A percentile compares a stretch with the other conserved stretches of the same genome.
These are phyloP conservation scores for Apteryx owenii DNA, from an alignment of 2,113 vertebrate species.

Conservation along the genomic window DNA sequence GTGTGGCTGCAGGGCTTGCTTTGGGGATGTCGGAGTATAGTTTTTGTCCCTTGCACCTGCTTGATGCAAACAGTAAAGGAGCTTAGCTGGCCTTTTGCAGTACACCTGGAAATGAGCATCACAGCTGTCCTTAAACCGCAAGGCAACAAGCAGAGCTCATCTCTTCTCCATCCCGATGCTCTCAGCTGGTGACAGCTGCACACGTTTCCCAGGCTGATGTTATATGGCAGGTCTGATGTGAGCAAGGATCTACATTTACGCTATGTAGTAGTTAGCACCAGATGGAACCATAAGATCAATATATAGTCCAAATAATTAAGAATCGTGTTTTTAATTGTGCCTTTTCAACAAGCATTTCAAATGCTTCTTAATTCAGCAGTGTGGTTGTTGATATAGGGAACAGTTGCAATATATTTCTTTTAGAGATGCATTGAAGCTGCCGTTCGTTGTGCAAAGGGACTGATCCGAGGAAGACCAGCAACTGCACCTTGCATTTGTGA, in stretches of 20 bases:
- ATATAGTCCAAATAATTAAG: slow-evolving; percentile 46
- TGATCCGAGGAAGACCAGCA: rapidly evolving
- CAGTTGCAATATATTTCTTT: background rate
- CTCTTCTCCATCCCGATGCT: rapidly evolving
- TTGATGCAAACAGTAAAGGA: background rate
- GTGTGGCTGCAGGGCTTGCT: background rate
- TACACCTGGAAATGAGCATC: rapidly evolving
- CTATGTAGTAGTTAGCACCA: background rate
- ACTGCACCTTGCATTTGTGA: background rate
- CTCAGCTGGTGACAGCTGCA: background rate
- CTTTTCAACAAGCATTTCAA: slow-evolving; percentile 43
- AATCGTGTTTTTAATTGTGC: slow-evolving; percentile 28
- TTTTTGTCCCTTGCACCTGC: background rate
- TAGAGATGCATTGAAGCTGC: background rate
- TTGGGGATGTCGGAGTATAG: background rate
- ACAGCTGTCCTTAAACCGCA: background rate
- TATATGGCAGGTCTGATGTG: background rate
- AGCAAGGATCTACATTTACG: background rate
- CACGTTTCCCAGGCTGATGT: background rate
- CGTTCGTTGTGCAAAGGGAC: background rate
- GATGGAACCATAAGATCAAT: slow-evolving; percentile 49
- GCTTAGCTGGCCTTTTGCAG: background rate
- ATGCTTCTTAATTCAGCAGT: background rate
- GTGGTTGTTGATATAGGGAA: background rate
- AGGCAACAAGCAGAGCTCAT: background rate